Base-by-base conservation (phyloP, 2,797 vertebrate genomes). In the Danio choprae region DNA sequence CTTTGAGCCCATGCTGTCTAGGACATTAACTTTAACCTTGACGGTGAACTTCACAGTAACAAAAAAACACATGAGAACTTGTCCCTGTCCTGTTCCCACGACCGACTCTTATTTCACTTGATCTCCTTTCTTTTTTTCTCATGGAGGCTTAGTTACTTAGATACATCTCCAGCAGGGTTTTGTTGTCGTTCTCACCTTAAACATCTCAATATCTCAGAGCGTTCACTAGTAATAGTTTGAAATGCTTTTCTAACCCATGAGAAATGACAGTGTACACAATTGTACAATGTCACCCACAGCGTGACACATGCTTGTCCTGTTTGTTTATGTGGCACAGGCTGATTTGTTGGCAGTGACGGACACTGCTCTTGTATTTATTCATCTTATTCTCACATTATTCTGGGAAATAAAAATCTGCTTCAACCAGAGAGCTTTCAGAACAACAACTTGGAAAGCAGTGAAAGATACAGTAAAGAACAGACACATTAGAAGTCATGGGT, bases 371-470 rank as follows among this genome's bases (percentile, higher is more conserved):
- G 13, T 69, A 70, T 78, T 63, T 9, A 55, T 53, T 56, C 6
- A 73, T 64, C 10, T 64, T 55, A 29, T 89, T 89, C 86, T 80
- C 86, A 91, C 69, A 58, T 63, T 76, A 58, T 87, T 86, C 68
- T 55, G 59, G 56, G 29, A 65, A 81, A 81, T 68, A 69, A 58
- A 22, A 41, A 29, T 62, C 29, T 68, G 22, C 36, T 12, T 16
- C 59, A 41, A 12, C 67, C 18, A 15, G 9, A n/a, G 16, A 4
- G 16, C 3, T 22, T 55, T 15, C 20, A 51, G 36, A 69, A 55
- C 41, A 63, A n/a, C 2, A 53, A 20, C 46, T n/a, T 40, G 5
- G 29, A 29, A 29, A 29, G n/a, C 13, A 29, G 1, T 16, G 36
- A 40, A 11, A 3, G 29, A 29, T 29, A 3, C 29, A 29, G 29